A percentile compares a stretch with the other conserved stretches of the same genome.
These are phyloP conservation scores for Phenganax stokvisi DNA, from an alignment of 92 coral and sea anemone genomes.

Conservation along the genomic window DNA sequence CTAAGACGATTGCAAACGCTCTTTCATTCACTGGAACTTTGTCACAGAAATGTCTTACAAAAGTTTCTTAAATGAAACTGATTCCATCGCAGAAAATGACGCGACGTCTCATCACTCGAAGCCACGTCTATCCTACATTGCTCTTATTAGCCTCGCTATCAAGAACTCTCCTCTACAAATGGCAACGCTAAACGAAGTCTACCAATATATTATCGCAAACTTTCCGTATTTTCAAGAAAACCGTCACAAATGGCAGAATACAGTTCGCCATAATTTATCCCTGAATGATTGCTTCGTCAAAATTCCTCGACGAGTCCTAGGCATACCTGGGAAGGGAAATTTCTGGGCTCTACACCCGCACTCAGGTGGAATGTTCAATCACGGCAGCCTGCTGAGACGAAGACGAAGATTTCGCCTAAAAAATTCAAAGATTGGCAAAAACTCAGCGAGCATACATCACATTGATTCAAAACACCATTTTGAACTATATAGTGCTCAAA, in stretches of 20 bases:
- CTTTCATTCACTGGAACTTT: too few species aligned
- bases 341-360: slow-evolving; percentile 38
- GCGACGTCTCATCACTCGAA: slow-evolving; percentile 1
- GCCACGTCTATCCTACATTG: slow-evolving; percentile 38
- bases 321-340: slow-evolving; percentile 39
- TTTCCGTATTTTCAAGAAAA: slow-evolving; percentile 33
- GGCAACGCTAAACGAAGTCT: slow-evolving; percentile 36
- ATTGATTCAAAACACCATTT: slow-evolving; percentile 38
- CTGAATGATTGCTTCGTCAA: slow-evolving; percentile 33
- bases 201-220: slow-evolving; percentile 24
- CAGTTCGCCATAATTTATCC: slow-evolving; percentile 34
- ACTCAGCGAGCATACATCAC: slow-evolving; percentile 26
- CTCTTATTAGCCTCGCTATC: slow-evolving; percentile 35
- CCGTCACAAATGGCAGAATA: slow-evolving; percentile 40
- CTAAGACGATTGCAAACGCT: too few species aligned
- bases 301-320: slow-evolving; percentile 24
- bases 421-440: not conserved
- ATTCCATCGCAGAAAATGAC: not conserved
- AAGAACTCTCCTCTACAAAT: slow-evolving; percentile 26
- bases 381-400: slow-evolving; percentile 34
- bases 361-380: slow-evolving; percentile 29
- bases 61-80: not conserved
- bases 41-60: not conserved
- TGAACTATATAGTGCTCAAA: slow-evolving; percentile 13
- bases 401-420: slow-evolving; percentile 17